These are phyloP conservation scores for Andinoacara biseriatus DNA, from an alignment of 2,113 vertebrate genomes.

Conservation along the genomic window DNA sequence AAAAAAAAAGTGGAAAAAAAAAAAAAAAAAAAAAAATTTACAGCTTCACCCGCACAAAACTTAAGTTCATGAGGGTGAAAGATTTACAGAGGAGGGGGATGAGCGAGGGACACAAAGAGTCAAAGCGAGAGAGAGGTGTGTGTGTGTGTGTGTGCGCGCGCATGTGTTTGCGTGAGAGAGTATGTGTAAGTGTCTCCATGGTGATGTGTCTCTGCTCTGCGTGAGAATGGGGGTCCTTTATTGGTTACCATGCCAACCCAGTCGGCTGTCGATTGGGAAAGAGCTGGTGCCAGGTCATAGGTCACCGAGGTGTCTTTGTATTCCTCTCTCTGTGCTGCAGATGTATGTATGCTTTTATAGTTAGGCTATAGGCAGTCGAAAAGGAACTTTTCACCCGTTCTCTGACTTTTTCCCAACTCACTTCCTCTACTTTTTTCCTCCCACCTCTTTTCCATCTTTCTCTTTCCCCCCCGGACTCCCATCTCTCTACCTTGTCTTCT, in stretches of 20 bases:
- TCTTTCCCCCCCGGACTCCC: background rate
- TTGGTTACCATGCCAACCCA: slow-evolving; percentile 72
- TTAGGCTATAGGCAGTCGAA: background rate
- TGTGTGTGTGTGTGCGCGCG: slow-evolving; percentile 47
- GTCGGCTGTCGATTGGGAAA: slow-evolving; percentile 57
- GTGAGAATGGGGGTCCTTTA: slow-evolving; percentile 77
- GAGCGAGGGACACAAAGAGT: slow-evolving; percentile 26
- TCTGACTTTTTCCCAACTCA: background rate
- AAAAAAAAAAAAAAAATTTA: background rate
- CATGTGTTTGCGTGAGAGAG: slow-evolving; percentile 21
- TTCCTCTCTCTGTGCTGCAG: slow-evolving; percentile 32
- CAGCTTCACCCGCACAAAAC: slow-evolving; percentile 2
- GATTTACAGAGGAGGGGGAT: slow-evolving; percentile 39
- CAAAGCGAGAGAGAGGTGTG: slow-evolving; percentile 47
- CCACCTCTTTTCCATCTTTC: background rate
- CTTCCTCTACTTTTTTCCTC: background rate
- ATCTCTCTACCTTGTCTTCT: background rate
- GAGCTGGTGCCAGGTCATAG: slow-evolving; percentile 75
- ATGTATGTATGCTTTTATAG: slow-evolving; percentile 30
- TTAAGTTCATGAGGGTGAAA: background rate
- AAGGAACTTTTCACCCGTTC: background rate
- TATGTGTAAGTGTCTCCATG: slow-evolving; percentile 72
- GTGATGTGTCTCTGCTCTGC: slow-evolving; percentile 76
- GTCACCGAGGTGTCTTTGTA: slow-evolving; percentile 72
- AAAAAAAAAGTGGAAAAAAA: background rate